A percentile compares a stretch with the other conserved stretches of the same genome.
Conservation (phyloP, 2,888 invertebrate species). For the Resseliella maxima region DNA sequence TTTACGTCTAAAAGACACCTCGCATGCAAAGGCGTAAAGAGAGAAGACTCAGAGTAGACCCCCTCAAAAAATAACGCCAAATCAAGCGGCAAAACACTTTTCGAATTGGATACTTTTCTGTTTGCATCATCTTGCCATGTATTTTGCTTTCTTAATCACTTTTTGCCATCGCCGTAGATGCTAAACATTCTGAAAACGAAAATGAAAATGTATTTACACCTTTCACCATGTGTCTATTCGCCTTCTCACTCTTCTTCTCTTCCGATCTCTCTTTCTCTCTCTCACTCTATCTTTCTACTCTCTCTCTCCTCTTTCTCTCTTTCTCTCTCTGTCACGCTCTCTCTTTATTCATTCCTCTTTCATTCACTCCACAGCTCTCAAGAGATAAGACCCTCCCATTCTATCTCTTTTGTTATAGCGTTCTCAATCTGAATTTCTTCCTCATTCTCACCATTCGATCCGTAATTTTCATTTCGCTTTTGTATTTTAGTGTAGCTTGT, state of each 20-base stretch:
- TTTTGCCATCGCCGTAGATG: neutral
- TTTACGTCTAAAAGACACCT: neutral
- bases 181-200: neutral
- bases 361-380: no score
- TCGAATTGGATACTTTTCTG: neutral
- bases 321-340: no score
- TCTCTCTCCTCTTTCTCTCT: no score
- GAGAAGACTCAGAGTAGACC: no score
- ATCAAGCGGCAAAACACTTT: neutral
- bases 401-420: neutral
- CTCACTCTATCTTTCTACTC: no score
- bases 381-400: no score
- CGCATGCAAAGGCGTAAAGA: neutral
- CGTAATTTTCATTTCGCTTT: neutral
- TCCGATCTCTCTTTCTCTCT: no score
- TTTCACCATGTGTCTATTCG: neutral
- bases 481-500: neutral
- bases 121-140: neutral
- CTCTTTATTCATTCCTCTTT: no score
- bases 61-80: no score
- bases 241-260: neutral
- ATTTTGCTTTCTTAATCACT: constrained; percentile 8
- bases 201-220: neutral
- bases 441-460: no score
- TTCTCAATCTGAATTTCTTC: no score